These are phyloP conservation scores for Bolborhynchus lineola DNA, from an alignment of 2,113 vertebrate genomes.

Conservation along the genomic window DNA sequence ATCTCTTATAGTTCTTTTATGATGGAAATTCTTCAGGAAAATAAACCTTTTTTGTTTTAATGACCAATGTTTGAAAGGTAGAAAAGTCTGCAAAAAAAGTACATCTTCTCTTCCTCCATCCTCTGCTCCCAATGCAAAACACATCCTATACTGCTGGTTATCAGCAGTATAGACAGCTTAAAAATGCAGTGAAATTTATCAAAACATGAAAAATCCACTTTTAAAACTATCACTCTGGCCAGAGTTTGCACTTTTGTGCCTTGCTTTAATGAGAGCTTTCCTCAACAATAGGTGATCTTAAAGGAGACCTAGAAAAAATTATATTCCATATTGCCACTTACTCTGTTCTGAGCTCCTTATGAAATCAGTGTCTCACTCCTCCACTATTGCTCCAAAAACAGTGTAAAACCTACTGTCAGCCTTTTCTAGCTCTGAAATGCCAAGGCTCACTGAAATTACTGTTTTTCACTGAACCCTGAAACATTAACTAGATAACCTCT, in stretches of 20 bases:
- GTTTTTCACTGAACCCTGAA: background rate
- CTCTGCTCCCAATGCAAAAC: background rate
- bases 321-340: background rate
- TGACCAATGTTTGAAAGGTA: background rate
- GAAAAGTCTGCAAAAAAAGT: background rate
- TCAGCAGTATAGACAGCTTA: background rate
- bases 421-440: background rate
- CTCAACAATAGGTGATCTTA: background rate
- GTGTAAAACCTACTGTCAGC: background rate
- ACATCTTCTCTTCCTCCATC: background rate
- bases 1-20: background rate
- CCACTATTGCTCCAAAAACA: background rate
- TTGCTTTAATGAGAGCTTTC: background rate
- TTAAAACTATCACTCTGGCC: background rate
- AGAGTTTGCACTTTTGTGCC: background rate
- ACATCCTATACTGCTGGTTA: background rate
- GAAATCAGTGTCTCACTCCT: background rate
- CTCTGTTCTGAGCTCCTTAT: background rate
- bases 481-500: background rate
- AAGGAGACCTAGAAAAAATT: background rate
- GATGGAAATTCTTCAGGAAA: background rate
- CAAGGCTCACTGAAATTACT: background rate
- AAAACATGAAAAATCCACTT: background rate
- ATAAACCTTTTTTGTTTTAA: background rate
- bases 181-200: background rate